Evolutionary conservation across 2,888 invertebrate genomes (phyloP), one percentile per base, ranked within the genome.

Genomic region (Pandemis heparana): DNA sequence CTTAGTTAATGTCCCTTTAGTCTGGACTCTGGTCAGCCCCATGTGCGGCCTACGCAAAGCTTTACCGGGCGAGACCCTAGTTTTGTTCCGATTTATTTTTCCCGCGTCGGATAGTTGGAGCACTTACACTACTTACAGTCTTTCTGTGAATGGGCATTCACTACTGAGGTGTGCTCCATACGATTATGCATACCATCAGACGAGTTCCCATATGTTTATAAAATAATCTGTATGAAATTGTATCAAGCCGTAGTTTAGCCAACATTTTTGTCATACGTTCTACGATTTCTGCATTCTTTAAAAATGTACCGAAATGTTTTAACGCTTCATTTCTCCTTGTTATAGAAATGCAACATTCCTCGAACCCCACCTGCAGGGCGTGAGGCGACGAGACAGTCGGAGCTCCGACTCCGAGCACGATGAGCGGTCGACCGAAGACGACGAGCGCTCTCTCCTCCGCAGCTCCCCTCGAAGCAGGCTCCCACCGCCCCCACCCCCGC

Each of bases 281-380:
- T 23, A n/a, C 12, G 5, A 12, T 12, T 43, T 38, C 60, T 3
- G 7, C 4, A 7, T 16, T 51, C 5, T 5, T 39, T 51, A n/a
- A 23, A 51, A n/a, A 14, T 14, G 5, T 16, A 53, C 9, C 9
- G 48, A 18, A 7, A 6, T 6, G 16, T 18, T 53, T 18, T 53
- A 53, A 53, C 9, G 3, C 8, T 38, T 61, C 16, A 32, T 64
- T 70, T 74, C 48, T 65, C 46, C 76, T 90, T 90, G 85, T 96
- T 96, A 0, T 96, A 97, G 97, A 94, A 96, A 96, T 93, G 96
- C 96, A 86, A 96, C 96, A 77, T 97, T 97, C 88, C 95, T 97
- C 83, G 97, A 97, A 87, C 96, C 97, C 51, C 97, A 97, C 86
- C 94, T 97, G 78, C 96, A 96, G 84, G 96, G 96, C 63, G 91